These are phyloP conservation scores for western clawed frog (Xenopus tropicalis) DNA, from an alignment of 2,113 vertebrate species.

Conservation along the genomic window DNA sequence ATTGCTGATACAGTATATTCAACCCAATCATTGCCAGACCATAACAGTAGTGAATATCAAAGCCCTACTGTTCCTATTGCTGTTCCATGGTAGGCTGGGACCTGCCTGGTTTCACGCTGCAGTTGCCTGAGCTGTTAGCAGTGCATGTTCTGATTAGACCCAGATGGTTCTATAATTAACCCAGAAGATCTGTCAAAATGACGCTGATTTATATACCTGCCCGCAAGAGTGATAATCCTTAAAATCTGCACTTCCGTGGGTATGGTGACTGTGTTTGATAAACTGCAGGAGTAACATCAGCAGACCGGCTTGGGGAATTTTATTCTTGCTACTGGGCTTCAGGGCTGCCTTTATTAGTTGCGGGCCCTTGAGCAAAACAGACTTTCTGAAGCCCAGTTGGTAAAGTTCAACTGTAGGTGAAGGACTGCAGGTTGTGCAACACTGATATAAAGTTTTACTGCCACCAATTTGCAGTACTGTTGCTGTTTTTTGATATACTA, in stretches of 20 bases:
- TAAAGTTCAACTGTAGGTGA: no score
- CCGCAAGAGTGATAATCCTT: not conserved
- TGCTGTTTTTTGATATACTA: no score
- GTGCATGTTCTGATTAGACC: not conserved
- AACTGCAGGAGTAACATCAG: not conserved
- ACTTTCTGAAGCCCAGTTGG: no score
- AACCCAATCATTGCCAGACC: no score
- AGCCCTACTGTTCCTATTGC: no score
- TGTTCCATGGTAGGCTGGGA: not conserved
- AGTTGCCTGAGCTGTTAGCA: no score
- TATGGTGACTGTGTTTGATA: not conserved
- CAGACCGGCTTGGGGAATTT: not conserved
- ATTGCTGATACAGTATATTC: no score
- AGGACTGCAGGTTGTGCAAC: no score
- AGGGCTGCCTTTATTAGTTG: no score
- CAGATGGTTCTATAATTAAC: not conserved
- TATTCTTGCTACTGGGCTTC: not conserved
- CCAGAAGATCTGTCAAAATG: not conserved
- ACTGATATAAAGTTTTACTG: no score
- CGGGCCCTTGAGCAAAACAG: no score
- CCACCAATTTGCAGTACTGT: no score
- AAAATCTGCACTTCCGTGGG: not conserved
- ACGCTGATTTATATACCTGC: not conserved
- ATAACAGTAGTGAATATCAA: not conserved
- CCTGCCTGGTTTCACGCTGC: not conserved